These are phyloP conservation scores for Drosophila seclusa DNA, from an alignment of 2,888 invertebrate species.

Conservation along the genomic window DNA sequence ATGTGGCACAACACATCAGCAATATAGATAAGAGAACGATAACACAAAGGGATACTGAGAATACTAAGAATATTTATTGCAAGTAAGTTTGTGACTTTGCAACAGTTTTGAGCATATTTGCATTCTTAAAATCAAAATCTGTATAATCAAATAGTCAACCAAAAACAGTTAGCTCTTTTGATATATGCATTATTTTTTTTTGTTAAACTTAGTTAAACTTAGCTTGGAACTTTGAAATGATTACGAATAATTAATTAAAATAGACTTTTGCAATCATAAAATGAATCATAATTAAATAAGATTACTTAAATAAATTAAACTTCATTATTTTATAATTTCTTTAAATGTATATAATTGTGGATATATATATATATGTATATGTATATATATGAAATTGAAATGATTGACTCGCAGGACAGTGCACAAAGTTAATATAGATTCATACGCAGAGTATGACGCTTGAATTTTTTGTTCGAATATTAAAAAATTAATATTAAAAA, in stretches of 20 bases:
- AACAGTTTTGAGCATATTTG: neutral
- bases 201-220: neutral
- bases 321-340: neutral
- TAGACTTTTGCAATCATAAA: neutral
- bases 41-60: too few relatives aligned
- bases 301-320: neutral
- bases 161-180: neutral
- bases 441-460: neutral
- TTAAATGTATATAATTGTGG: too few relatives aligned
- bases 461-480: neutral
- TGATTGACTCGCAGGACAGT: too few relatives aligned
- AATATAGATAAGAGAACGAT: constrained; percentile 12
- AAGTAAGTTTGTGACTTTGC: neutral
- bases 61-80: neutral
- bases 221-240: neutral
- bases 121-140: neutral
- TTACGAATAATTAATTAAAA: neutral
- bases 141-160: accelerated
- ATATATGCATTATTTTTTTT: neutral
- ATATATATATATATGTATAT: too few relatives aligned
- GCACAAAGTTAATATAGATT: neutral
- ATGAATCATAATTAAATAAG: neutral
- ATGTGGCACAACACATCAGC: constrained; percentile 22
- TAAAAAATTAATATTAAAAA: neutral
- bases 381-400: too few relatives aligned